Percentiles rank a stretch among this genome's conserved stretches.
These are phyloP conservation scores for Tupaia tana DNA, from an alignment of 2,113 vertebrate genomes.

Conservation along the genomic window DNA sequence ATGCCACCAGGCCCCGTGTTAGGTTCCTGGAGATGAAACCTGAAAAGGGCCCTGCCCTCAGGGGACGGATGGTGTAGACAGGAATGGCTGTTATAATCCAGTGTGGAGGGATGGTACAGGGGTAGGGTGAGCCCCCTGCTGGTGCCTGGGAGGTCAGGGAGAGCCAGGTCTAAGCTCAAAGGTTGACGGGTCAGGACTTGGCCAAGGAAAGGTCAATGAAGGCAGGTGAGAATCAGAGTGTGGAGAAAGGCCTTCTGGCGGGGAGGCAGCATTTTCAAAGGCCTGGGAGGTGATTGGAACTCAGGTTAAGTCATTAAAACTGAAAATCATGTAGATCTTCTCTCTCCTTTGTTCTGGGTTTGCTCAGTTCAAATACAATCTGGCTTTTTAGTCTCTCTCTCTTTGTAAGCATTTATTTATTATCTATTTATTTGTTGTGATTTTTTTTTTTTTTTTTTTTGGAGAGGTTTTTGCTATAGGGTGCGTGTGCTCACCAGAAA, in stretches of 20 bases:
- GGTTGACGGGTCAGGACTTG: not conserved
- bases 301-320: not conserved
- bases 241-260: not conserved
- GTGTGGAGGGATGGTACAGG: rapidly evolving
- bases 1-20: not conserved
- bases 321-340: not conserved
- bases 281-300: not conserved
- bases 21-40: not conserved
- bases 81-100: not conserved
- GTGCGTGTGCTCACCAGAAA: too few species aligned
- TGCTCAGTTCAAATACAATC: not conserved
- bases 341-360: not conserved
- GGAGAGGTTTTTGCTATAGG: too few species aligned
- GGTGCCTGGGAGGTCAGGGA: not conserved
- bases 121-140: not conserved
- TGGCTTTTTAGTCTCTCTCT: not conserved
- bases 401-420: too few species aligned
- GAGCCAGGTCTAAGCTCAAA: not conserved
- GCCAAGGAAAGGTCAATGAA: not conserved
- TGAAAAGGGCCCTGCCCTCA: not conserved
- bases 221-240: not conserved
- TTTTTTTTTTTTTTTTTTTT: too few species aligned
- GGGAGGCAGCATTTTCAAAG: not conserved
- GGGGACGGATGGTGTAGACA: not conserved
- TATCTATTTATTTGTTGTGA: too few species aligned